These are phyloP conservation scores for Junco hyemalis DNA, from an alignment of 2,113 vertebrate species.

Conservation along the genomic window DNA sequence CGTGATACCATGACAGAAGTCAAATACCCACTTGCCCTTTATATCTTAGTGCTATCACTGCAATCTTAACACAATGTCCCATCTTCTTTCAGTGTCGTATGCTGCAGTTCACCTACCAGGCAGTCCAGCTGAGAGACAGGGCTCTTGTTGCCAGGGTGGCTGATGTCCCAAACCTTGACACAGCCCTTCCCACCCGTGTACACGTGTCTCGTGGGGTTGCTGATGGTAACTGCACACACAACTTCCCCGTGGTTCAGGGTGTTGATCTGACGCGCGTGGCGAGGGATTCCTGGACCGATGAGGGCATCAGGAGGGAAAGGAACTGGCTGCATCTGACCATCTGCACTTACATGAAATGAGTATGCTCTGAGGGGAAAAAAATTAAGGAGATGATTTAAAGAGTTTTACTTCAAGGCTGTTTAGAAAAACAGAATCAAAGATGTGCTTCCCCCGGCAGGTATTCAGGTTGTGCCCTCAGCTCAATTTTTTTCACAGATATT, in stretches of 20 bases:
- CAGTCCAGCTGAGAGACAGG: slow-evolving; percentile 86
- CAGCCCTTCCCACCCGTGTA: slow-evolving; percentile 85
- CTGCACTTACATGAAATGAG: slow-evolving; percentile 84
- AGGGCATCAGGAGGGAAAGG: slow-evolving; percentile 84
- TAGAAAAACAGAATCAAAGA: background rate
- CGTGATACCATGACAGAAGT: background rate
- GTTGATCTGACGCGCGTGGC: slow-evolving; percentile 84
- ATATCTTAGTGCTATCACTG: background rate
- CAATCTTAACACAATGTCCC: background rate
- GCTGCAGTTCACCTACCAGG: slow-evolving; percentile 70
- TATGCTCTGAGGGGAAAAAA: slow-evolving; percentile 71
- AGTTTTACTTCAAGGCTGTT: background rate
- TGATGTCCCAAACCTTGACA: slow-evolving; percentile 86
- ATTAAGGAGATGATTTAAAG: background rate
- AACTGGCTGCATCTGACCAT: slow-evolving; percentile 85
- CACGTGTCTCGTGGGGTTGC: slow-evolving; percentile 82
- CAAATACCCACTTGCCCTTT: background rate
- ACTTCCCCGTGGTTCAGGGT: slow-evolving; percentile 84
- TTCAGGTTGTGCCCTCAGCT: background rate
- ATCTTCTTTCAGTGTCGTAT: background rate
- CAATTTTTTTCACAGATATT: background rate
- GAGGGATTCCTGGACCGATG: slow-evolving; percentile 83
- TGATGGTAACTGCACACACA: slow-evolving; percentile 85
- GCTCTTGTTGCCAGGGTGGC: slow-evolving; percentile 84
- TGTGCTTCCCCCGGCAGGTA: background rate